These are phyloP conservation scores for Agrochola lychnidis DNA, from an alignment of 2,888 invertebrate species.

Conservation along the genomic window DNA sequence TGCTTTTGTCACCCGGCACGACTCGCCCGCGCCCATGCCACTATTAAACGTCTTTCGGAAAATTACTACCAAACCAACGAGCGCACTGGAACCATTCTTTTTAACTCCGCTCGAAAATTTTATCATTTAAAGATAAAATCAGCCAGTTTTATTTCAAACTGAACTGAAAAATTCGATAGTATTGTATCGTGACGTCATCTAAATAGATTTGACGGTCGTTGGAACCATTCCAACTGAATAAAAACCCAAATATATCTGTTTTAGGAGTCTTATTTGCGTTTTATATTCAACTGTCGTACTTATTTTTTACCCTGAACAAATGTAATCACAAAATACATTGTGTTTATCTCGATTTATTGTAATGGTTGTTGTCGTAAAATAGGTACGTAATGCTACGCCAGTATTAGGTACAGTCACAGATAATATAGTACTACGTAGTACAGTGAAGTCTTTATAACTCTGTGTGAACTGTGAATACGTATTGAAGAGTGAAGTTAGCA, in stretches of 20 bases:
- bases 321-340: slow-evolving; percentile 57
- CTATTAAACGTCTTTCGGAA: slow-evolving; percentile 59
- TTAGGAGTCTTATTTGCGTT: slow-evolving; percentile 62
- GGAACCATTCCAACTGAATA: slow-evolving; percentile 62
- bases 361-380: slow-evolving; percentile 55
- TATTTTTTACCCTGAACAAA: slow-evolving; percentile 61
- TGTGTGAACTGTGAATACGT: slow-evolving; percentile 52
- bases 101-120: slow-evolving; percentile 25
- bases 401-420: slow-evolving; percentile 4
- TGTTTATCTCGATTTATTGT: slow-evolving; percentile 64
- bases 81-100: slow-evolving; percentile 43
- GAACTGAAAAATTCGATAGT: slow-evolving; percentile 36
- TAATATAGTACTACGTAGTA: not conserved
- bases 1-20: slow-evolving; percentile 59
- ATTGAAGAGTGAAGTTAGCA: slow-evolving; percentile 59
- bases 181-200: slow-evolving; percentile 54
- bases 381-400: slow-evolving; percentile 40
- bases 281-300: slow-evolving; percentile 52
- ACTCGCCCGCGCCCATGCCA: slow-evolving; percentile 29
- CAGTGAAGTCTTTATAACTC: slow-evolving; percentile 53
- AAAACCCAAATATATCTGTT: slow-evolving; percentile 59
- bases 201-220: slow-evolving; percentile 59
- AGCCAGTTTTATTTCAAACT: slow-evolving; percentile 35
- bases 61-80: slow-evolving; percentile 57
- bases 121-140: slow-evolving; percentile 33